Percentiles rank a stretch among this genome's conserved stretches.
Conservation (phyloP, 2,888 invertebrate species). For the Phanerotoma sp. region DNA sequence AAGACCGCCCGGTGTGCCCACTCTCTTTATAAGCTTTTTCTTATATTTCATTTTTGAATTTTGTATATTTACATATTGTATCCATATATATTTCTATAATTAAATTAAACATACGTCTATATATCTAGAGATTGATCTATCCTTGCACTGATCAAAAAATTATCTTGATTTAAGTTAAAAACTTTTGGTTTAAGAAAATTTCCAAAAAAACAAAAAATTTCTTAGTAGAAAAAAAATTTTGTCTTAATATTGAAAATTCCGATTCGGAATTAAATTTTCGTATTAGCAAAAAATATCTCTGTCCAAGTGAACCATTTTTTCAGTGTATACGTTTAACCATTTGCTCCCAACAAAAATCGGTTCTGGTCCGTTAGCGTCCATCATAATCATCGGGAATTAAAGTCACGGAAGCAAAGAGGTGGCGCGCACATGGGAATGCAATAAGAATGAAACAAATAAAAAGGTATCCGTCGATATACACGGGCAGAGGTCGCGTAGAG, state of each 20-base stretch:
- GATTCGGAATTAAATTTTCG: too few species aligned
- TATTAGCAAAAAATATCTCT: too few species aligned
- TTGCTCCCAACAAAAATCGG: conserved; percentile 4
- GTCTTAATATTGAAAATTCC: too few species aligned
- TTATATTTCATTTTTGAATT: conserved; percentile 5
- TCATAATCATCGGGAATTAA: conserved; percentile 23
- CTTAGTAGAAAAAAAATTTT: too few species aligned
- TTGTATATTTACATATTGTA: background rate
- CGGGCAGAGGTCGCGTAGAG: conserved; percentile 21
- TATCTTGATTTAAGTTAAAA: too few species aligned
- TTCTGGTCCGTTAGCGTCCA: conserved; percentile 25
- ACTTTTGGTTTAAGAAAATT: too few species aligned
- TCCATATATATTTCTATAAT: background rate
- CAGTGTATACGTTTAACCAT: background rate
- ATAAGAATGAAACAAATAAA: conserved; percentile 7
- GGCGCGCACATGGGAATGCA: conserved; percentile 21
- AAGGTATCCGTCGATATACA: conserved; percentile 13
- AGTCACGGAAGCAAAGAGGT: conserved; percentile 32
- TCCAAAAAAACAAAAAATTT: too few species aligned
- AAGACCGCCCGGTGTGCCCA: conserved; percentile 43
- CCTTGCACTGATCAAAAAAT: too few species aligned
- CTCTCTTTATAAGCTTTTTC: conserved; percentile 29
- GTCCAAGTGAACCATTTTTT: too few species aligned
- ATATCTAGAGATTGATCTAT: too few species aligned
- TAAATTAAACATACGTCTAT: too few species aligned